These are phyloP conservation scores for Macrophya annulata DNA, from an alignment of 2,888 invertebrate genomes.

Conservation along the genomic window DNA sequence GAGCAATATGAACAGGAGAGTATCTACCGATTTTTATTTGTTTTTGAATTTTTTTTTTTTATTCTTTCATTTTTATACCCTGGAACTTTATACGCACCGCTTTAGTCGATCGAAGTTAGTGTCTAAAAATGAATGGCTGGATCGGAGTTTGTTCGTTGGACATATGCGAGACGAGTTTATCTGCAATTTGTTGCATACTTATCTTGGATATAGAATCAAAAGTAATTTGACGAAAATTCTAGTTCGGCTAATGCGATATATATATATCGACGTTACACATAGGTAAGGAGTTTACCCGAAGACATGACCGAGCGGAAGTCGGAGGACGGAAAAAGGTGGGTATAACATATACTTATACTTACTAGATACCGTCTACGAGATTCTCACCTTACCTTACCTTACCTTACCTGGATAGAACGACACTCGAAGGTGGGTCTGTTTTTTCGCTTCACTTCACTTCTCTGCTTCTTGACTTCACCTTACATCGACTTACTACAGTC, in stretches of 20 bases:
- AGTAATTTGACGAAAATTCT: neutral
- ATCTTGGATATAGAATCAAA: neutral
- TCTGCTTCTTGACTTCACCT: conserved; percentile 20
- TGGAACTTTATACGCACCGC: conserved; percentile 42
- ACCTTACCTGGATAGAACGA: neutral
- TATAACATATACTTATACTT: neutral
- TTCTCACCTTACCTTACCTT: conserved; percentile 38
- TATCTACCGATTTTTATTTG: neutral
- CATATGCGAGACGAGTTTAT: conserved; percentile 38
- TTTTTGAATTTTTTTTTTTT: neutral
- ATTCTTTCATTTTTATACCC: neutral
- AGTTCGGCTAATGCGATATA: neutral
- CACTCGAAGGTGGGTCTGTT: conserved; percentile 50
- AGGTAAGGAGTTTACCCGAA: neutral
- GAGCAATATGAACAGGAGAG: conserved; percentile 31
- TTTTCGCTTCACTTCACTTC: conserved; percentile 25
- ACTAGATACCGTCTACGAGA: conserved; percentile 1
- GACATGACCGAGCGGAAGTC: conserved; percentile 36
- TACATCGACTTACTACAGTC: neutral
- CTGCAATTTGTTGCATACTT: conserved; percentile 5
- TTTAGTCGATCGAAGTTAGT: conserved; percentile 27
- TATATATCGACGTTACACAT: neutral
- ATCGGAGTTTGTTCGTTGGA: conserved; percentile 19
- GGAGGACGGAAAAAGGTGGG: conserved; percentile 29
- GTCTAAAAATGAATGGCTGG: conserved; percentile 7